Base-by-base conservation (phyloP, 2,113 vertebrate species). In the Tyrannus savana region DNA sequence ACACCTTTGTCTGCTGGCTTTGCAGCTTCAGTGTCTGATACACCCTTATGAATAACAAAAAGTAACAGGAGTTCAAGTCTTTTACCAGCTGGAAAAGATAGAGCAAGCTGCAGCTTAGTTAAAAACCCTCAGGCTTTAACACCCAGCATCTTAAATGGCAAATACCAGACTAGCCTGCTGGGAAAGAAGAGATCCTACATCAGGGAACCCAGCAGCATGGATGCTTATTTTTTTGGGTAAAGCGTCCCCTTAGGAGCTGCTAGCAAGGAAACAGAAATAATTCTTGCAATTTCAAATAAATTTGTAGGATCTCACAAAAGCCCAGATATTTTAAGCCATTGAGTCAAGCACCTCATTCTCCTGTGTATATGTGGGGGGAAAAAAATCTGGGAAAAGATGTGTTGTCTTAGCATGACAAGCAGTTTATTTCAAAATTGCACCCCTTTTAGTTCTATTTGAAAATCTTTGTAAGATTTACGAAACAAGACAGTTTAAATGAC, bases 401-500 rank as follows among this genome's bases (percentile, higher is more conserved):
- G 3, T 28, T 81, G 47, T 64, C 91, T 79, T 41, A 87, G 31
- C 10, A 22, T 44, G 55, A 49, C n/a, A 78, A 89, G 35, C 13
- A 79, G 28, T 60, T 95, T 62, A 64, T 80, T 83, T 79, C 75
- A 76, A 83, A 91, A 96, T 39, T 14, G 12, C 31, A 69, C 7
- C 2, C 3, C 12, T 85, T 89, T 84, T 41, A 77, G 33, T 90
- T 92, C 42, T 55, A 28, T 78, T 86, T 69, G 83, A 92, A 92
- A 64, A 87, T 87, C 77, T 89, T 84, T 4, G 6, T 33, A 84
- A 84, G n/a, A 75, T 55, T 81, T 91, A 89, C 33, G 41, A 87
- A 95, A 89, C 28, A 72, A 94, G 87, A 66, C 62, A 79, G 25
- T 84, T 94, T 64, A 81, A 93, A 80, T 89, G 19, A 92, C 58